phyloP scores from a whole-genome alignment of 2,888 invertebrate genomes.

The Tetanocera ferruginea region DNA sequence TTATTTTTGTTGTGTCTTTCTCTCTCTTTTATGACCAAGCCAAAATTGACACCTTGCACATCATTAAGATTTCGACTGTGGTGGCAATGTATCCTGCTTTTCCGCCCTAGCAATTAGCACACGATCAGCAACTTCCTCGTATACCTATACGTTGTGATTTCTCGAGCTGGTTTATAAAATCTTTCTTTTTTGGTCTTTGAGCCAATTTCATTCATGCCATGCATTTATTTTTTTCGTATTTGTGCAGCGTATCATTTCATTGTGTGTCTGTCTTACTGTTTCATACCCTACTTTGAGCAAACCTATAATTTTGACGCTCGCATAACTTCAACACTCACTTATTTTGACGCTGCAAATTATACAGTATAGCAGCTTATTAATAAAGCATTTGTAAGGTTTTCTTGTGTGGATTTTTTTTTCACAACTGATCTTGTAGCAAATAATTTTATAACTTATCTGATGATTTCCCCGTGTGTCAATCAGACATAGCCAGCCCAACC shows the following conservation, averaged over 20 bases:
- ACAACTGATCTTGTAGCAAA: not conserved
- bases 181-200: not conserved
- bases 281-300: not conserved
- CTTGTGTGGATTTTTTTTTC: not conserved
- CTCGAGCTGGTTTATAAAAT: not conserved
- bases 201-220: not conserved
- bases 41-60: constrained; percentile 14
- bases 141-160: not conserved
- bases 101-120: constrained; percentile 52
- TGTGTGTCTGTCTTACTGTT: not conserved
- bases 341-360: constrained; percentile 58
- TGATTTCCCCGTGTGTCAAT: not conserved
- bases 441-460: not conserved
- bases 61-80: not conserved
- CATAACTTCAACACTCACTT: constrained; percentile 50
- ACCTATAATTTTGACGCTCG: constrained; percentile 32
- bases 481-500: not conserved
- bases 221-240: not conserved
- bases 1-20: not conserved
- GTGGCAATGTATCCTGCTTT: constrained; percentile 3
- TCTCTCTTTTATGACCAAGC: not conserved
- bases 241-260: not conserved
- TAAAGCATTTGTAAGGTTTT: constrained; percentile 28
- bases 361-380: constrained; percentile 42
- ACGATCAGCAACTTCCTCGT: not conserved